Evolutionary conservation across 2,888 invertebrate species (phyloP).

Genomic region (Lochmaea capreae): DNA sequence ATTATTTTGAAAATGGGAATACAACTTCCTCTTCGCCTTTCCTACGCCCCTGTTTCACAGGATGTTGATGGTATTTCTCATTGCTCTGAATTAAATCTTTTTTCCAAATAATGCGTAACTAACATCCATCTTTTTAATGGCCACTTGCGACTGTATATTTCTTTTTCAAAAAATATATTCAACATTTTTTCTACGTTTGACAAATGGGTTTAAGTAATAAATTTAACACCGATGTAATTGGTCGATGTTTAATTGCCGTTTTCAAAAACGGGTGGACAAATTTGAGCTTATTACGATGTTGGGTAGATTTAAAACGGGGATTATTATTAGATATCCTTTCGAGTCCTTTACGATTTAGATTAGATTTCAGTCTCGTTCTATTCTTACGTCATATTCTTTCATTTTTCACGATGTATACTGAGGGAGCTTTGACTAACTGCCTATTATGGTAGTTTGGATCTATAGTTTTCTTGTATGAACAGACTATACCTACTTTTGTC

Average conservation of each 20-base stretch:
- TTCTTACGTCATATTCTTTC: too few relatives aligned
- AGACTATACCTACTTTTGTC: too few relatives aligned
- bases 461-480: too few relatives aligned
- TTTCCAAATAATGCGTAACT: constrained; percentile 42
- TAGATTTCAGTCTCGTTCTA: too few relatives aligned
- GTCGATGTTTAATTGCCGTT: constrained; percentile 11
- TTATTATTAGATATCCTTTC: neutral
- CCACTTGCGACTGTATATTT: constrained; percentile 8
- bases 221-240: constrained; percentile 36
- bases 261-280: constrained; percentile 2
- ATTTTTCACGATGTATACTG: too few relatives aligned
- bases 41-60: constrained; percentile 38
- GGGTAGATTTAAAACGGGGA: neutral
- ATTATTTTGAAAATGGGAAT: too few relatives aligned
- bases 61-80: constrained; percentile 35
- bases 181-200: constrained; percentile 32
- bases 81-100: constrained; percentile 36
- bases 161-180: constrained; percentile 28
- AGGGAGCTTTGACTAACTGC: too few relatives aligned
- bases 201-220: constrained; percentile 32
- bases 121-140: constrained; percentile 41
- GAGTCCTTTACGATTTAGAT: too few relatives aligned
- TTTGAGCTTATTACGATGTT: neutral
- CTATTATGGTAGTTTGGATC: too few relatives aligned
- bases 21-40: constrained; percentile 7